These are phyloP conservation scores for Monodelphis domestica DNA, from an alignment of 2,797 vertebrate genomes.

Conservation along the genomic window DNA sequence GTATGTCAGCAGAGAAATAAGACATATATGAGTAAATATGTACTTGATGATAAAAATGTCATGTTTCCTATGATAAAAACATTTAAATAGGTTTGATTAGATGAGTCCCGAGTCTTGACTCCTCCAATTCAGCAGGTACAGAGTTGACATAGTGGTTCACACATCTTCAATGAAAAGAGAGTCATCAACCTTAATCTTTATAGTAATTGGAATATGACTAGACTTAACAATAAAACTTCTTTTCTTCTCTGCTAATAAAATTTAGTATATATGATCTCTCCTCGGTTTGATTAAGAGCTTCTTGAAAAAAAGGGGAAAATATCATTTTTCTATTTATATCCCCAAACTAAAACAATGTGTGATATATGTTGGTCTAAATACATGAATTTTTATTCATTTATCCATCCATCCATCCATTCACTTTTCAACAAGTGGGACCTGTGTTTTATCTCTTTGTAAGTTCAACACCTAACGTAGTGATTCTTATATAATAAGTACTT, in stretches of 20 bases:
- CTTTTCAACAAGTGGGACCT: not conserved
- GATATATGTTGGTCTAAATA: not conserved
- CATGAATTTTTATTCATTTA: not conserved
- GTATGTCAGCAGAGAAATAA: not conserved
- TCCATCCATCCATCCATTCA: not conserved
- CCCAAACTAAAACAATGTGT: not conserved
- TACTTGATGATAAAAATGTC: not conserved
- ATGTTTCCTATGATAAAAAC: not conserved
- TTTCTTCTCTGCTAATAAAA: not conserved
- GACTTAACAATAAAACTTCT: not conserved
- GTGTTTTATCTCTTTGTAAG: not conserved
- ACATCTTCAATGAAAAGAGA: not conserved
- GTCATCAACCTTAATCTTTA: not conserved
- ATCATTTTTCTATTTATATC: not conserved
- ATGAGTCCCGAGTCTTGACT: not conserved
- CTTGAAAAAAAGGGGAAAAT: not conserved
- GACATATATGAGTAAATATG: not conserved
- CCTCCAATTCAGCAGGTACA: not conserved
- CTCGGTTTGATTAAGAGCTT: not conserved
- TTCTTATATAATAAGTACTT: not conserved
- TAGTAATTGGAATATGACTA: not conserved
- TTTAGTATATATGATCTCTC: not conserved
- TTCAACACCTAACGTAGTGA: not conserved
- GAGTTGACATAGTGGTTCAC: not conserved
- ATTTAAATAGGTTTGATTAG: not conserved